Evolutionary conservation across 2,797 vertebrate genomes (phyloP).

Genomic region (Anabas testudineus): DNA sequence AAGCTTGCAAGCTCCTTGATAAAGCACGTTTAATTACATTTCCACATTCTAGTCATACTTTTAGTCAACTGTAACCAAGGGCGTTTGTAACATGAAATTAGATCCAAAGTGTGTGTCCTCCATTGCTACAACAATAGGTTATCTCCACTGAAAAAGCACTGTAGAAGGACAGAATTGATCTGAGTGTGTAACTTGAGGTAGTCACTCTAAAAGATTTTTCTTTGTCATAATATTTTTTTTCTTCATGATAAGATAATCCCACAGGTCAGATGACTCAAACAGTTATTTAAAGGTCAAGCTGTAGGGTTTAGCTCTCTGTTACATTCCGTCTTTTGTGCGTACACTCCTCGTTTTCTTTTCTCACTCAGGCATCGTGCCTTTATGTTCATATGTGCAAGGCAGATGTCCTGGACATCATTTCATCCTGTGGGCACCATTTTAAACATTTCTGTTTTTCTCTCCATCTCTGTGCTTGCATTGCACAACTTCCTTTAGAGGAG

Average conservation of each 20-base stretch:
- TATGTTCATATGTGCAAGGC: slow-evolving; percentile 12
- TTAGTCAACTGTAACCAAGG: slow-evolving; percentile 17
- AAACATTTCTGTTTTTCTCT: slow-evolving; percentile 8
- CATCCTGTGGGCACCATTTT: slow-evolving; percentile 3
- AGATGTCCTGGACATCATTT: slow-evolving; percentile 13
- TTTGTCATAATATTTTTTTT: slow-evolving; percentile 7
- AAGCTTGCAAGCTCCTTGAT: background rate
- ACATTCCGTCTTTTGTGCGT: slow-evolving; percentile 22
- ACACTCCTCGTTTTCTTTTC: slow-evolving; percentile 13
- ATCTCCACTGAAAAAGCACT: background rate
- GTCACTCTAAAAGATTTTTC: slow-evolving; percentile 13
- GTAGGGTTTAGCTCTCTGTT: slow-evolving; percentile 11
- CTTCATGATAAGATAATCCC: slow-evolving; percentile 20
- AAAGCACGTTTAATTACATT: too few species aligned
- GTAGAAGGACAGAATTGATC: background rate
- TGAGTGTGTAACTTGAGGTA: background rate
- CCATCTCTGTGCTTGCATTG: slow-evolving; percentile 1
- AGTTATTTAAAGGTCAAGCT: slow-evolving; percentile 18
- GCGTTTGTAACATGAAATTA: background rate
- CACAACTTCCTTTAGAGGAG: slow-evolving; percentile 36
- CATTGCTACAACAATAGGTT: background rate
- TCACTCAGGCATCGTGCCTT: background rate
- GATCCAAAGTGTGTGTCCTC: background rate
- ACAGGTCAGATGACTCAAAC: background rate
- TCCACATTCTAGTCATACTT: background rate